Conservation (phyloP, 2,113 vertebrate genomes). For the Pelmatolapia mariae region DNA sequence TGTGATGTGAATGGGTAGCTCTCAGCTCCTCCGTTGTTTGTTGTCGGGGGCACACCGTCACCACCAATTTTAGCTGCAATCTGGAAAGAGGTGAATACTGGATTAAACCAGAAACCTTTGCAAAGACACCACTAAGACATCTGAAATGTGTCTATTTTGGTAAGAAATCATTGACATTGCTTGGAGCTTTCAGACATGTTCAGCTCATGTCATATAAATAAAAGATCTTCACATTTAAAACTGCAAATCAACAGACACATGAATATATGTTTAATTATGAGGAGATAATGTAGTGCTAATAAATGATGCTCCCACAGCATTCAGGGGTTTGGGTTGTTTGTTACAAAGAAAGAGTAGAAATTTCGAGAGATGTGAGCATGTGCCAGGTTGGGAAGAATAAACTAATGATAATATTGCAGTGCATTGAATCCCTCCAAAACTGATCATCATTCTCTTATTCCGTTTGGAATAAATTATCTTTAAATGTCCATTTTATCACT, state of each 20-base stretch:
- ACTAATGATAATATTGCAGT: background rate
- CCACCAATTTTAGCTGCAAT: constrained; percentile 95
- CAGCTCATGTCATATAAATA: background rate
- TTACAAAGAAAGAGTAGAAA: background rate
- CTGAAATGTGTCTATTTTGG: background rate
- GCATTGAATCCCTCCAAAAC: background rate
- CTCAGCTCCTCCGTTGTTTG: constrained; percentile 81
- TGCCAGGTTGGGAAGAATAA: background rate
- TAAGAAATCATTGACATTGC: background rate
- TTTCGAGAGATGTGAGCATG: background rate
- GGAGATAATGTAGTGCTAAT: background rate
- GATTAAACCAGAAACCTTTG: background rate
- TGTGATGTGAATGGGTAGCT: constrained; percentile 82
- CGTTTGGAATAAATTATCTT: background rate
- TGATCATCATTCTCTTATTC: background rate
- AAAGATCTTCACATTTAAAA: background rate
- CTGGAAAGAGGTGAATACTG: constrained; percentile 47
- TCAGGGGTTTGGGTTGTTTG: background rate
- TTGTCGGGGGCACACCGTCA: constrained; percentile 77
- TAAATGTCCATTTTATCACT: background rate
- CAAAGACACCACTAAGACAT: background rate
- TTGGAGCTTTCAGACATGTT: background rate
- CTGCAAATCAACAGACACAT: background rate
- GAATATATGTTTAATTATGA: background rate
- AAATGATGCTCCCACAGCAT: background rate